Conservation (phyloP, 2,888 invertebrate genomes). For the Hydrotaea diabolus region DNA sequence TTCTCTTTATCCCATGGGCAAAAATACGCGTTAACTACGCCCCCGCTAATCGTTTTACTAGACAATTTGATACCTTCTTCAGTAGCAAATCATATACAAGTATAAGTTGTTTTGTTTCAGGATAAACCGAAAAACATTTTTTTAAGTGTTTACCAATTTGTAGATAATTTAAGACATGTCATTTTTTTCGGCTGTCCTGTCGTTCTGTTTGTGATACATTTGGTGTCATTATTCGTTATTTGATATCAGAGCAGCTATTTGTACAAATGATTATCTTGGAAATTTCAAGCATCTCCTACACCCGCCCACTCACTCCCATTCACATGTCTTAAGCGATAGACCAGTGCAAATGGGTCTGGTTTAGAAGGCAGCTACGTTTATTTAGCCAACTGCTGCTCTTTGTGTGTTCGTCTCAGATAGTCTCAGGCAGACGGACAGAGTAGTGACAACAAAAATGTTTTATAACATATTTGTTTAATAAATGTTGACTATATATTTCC, state of each 20-base stretch:
- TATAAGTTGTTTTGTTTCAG: neutral
- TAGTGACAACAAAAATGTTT: slow-evolving; percentile 21
- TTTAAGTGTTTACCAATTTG: slow-evolving; percentile 30
- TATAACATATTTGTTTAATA: slow-evolving; percentile 29
- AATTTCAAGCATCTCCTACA: slow-evolving; percentile 20
- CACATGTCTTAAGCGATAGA: neutral
- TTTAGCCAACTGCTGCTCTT: neutral
- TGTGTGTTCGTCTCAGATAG: slow-evolving; percentile 50
- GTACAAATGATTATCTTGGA: slow-evolving; percentile 75
- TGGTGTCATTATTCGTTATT: slow-evolving; percentile 42
- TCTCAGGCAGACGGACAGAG: slow-evolving; percentile 38
- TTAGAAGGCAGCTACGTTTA: too few relatives aligned
- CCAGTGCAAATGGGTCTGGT: too few relatives aligned
- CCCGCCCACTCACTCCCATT: neutral
- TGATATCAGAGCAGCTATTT: slow-evolving; percentile 74
- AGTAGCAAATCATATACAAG: neutral
- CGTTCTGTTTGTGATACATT: neutral
- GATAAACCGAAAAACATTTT: neutral
- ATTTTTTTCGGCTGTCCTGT: neutral
- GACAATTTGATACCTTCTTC: too few relatives aligned
- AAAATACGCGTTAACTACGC: too few relatives aligned
- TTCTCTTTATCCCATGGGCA: too few relatives aligned
- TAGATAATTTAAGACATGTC: slow-evolving; percentile 6
- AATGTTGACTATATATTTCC: slow-evolving; percentile 18
- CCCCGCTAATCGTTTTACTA: too few relatives aligned